Evolutionary conservation across 2,113 vertebrate species (phyloP), one percentile per base, ranked within the genome.

Genomic region (Tricholaema leucomelas): DNA sequence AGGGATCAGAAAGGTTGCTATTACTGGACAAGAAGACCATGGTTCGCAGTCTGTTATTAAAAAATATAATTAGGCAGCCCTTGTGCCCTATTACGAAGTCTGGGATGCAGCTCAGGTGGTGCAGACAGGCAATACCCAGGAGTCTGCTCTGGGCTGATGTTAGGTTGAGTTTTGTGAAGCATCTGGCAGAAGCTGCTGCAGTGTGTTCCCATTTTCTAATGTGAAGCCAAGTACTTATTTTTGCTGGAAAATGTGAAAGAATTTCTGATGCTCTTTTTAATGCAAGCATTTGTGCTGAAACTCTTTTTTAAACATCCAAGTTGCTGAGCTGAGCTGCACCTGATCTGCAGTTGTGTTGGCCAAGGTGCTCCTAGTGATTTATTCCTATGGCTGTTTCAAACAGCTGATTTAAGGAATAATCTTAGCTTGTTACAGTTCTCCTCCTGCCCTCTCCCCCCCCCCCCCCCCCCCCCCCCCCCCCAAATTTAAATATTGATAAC

Each of bases 341-440:
- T 83, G 1, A 8, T 0, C 1, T 30, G 44, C 13, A 75, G 40
- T 21, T 0, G 0, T 4, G 5, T n/a, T 85, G 84, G 21, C 46
- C 8, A 2, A 14, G 15, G 31, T 58, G 6, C 7, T 40, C 27
- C 11, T 48, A 16, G 30, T 0, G 0, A 23, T 38, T 81, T 75
- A 15, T 56, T 63, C 19, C 27, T 69, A 1, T 1, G 9, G 7
- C 48, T 7, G 2, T 31, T 72, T 65, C 67, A 80, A 91, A 35
- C 1, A 12, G 5, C 16, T 44, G 1, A 44, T 40, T 80, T 31
- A 70, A 80, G 24, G 18, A 65, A 10, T n/a, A 3, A 58, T 35
- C 15, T 42, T n/a, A 63, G 20, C 64, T 55, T 20, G 31, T 84
- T 48, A 10, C 5, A 27, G 20, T 14, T 80, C 8, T 70, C 1